A percentile compares a stretch with the other conserved stretches of the same genome.
Conservation (phyloP, 2,113 vertebrate species). For the Poeciliopsis retropinna region DNA sequence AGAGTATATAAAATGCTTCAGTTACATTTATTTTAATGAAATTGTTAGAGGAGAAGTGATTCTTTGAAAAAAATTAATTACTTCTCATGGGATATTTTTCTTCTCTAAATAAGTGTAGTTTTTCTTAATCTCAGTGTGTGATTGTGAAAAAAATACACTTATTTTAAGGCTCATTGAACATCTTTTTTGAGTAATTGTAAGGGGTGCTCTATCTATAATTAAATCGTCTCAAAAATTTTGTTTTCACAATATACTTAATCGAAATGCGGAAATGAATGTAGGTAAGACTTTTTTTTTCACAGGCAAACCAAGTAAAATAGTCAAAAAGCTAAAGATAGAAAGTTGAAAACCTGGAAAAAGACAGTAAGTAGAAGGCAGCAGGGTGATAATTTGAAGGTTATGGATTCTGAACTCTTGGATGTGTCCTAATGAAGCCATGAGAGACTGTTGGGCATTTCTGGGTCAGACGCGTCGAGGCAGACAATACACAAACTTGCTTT, state of each 20-base stretch:
- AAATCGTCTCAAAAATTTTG: neutral
- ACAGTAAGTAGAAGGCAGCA: neutral
- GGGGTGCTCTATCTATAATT: neutral
- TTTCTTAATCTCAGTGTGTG: neutral
- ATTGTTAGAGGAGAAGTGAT: no score
- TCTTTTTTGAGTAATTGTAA: neutral
- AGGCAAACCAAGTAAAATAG: neutral
- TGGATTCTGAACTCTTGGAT: constrained; percentile 37
- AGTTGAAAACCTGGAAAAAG: neutral
- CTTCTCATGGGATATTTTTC: neutral
- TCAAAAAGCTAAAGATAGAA: neutral
- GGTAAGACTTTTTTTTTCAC: neutral
- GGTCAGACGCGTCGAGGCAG: constrained; percentile 48
- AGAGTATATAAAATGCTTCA: no score
- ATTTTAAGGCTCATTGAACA: neutral
- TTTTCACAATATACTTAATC: neutral
- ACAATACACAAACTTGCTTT: constrained; percentile 14
- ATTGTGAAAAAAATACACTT: neutral
- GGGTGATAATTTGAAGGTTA: constrained; percentile 56
- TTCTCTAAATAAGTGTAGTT: neutral
- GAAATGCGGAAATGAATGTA: neutral
- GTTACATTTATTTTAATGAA: no score
- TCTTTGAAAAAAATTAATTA: neutral
- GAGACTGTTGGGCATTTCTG: constrained; percentile 56
- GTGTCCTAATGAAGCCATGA: constrained; percentile 64